Evolutionary conservation across 2,113 vertebrate genomes (phyloP), one percentile per base, ranked within the genome.

Genomic region (Pampusana beccarii): DNA sequence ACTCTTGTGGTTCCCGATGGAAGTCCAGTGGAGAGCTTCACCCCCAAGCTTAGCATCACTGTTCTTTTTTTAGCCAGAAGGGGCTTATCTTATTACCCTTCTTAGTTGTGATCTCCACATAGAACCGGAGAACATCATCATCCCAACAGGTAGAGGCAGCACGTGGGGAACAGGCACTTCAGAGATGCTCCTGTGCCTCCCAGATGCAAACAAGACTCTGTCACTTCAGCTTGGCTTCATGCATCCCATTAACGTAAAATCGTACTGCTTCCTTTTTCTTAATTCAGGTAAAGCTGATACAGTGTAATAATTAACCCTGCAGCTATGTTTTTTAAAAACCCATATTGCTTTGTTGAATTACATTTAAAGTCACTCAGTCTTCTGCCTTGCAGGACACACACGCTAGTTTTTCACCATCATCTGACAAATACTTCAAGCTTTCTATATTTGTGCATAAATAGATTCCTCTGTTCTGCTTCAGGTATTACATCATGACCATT

Each of bases 71-170:
- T 91, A 96, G 91, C 53, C 80, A 86, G 58, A 91, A 93, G 53
- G 89, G 89, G 86, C 61, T 97, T 95, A 97, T 93, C 86, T 89
- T 60, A 95, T 95, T 95, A 93, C 89, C 57, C 86, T 84, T 87
- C 95, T 97, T 93, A 96, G 73, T 53, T 50, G 65, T 44, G 65
- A 93, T 81, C 77, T 60, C 91, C 34, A 85, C 26, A 20, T 3
- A 72, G 24, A 91, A 53, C 51, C 12, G 3, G 65, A 86, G 64
- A 88, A 78, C 48, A 64, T 8, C 69, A 88, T 25, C 95, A 84
- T 60, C 42, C 73, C 44, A 10, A 78, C 80, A 91, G n/a, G 69
- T 42, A 46, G 13, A 46, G 29, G 67, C 51, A 91, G 75, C 11
- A 38, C 56, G 42, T 11, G 44, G 21, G 19, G 50, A 42, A 67